These are phyloP conservation scores for Drosophila bunnanda DNA, from an alignment of 2,888 invertebrate genomes.

Conservation along the genomic window DNA sequence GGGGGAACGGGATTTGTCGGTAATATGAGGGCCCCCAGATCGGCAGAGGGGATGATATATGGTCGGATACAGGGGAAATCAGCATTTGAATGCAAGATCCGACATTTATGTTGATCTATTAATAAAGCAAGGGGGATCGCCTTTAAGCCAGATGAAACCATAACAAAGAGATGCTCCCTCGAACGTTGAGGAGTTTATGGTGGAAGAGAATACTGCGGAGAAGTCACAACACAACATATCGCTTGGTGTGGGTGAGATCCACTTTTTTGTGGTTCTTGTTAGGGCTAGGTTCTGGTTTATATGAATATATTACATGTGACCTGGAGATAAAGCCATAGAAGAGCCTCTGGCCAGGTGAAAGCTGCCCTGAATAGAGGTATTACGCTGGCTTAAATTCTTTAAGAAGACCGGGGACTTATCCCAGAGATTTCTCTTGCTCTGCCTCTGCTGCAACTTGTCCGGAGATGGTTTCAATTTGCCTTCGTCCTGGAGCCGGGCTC, in stretches of 20 bases:
- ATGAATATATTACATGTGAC: conserved; percentile 6
- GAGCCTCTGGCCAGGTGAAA: conserved; percentile 10
- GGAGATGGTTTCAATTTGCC: conserved; percentile 30
- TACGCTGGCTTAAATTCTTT: conserved; percentile 17
- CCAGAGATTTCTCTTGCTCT: conserved; percentile 10
- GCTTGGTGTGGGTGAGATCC: conserved; percentile 8
- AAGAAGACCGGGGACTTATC: conserved; percentile 34
- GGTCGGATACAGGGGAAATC: conserved; percentile 52
- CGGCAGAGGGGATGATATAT: conserved; percentile 46
- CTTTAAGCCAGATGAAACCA: conserved; percentile 39
- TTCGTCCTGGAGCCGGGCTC: conserved; percentile 21
- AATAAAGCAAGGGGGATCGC: conserved; percentile 48
- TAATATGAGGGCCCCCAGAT: conserved; percentile 44
- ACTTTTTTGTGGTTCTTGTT: conserved; percentile 16
- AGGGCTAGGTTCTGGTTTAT: conserved; percentile 4
- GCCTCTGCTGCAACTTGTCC: conserved; percentile 12
- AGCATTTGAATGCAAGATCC: conserved; percentile 63
- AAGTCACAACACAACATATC: conserved; percentile 33
- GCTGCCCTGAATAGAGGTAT: conserved; percentile 1
- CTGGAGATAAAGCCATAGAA: conserved; percentile 13
- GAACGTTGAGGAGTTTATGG: conserved; percentile 4
- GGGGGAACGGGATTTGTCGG: conserved; percentile 36
- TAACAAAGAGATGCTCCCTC: conserved; percentile 37
- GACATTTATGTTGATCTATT: conserved; percentile 78
- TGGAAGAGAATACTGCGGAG: conserved; percentile 7